These are phyloP conservation scores for Brachyhypopomus occidentalis DNA, from an alignment of 2,113 vertebrate genomes.

Conservation along the genomic window DNA sequence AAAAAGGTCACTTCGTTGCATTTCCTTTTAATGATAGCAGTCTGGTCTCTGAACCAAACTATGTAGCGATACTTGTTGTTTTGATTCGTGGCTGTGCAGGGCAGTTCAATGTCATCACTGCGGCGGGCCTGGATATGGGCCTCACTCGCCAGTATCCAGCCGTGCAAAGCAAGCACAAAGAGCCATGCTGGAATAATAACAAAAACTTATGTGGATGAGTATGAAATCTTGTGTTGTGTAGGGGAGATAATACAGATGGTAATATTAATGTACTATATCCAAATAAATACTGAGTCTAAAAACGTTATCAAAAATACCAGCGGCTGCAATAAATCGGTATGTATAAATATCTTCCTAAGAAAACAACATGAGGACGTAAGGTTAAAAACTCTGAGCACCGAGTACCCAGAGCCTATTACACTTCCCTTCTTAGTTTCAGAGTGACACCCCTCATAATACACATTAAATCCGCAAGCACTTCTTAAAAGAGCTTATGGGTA, in stretches of 20 bases:
- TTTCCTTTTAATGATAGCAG: constrained; percentile 40
- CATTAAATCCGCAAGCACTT: too few species aligned
- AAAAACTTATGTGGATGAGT: not conserved
- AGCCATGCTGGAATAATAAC: constrained; percentile 19
- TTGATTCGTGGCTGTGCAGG: not conserved
- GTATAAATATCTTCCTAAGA: not conserved
- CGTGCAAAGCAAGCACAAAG: constrained; percentile 24
- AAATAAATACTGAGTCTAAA: too few species aligned
- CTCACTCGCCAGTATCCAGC: not conserved
- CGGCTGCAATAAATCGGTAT: too few species aligned
- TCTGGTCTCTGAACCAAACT: constrained; percentile 3
- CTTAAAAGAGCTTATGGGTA: not conserved
- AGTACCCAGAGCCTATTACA: not conserved
- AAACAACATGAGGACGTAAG: not conserved
- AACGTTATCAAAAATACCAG: too few species aligned
- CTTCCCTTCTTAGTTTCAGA: too few species aligned
- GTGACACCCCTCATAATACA: too few species aligned
- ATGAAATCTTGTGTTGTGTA: too few species aligned
- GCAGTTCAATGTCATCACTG: constrained; percentile 24
- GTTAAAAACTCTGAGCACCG: not conserved
- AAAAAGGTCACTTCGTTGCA: not conserved
- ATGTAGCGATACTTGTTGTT: constrained; percentile 27
- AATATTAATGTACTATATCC: too few species aligned
- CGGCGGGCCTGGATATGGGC: not conserved
- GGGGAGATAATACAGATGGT: not conserved